These are phyloP conservation scores for Gavialis gangeticus DNA, from an alignment of 2,113 vertebrate genomes.

Conservation along the genomic window DNA sequence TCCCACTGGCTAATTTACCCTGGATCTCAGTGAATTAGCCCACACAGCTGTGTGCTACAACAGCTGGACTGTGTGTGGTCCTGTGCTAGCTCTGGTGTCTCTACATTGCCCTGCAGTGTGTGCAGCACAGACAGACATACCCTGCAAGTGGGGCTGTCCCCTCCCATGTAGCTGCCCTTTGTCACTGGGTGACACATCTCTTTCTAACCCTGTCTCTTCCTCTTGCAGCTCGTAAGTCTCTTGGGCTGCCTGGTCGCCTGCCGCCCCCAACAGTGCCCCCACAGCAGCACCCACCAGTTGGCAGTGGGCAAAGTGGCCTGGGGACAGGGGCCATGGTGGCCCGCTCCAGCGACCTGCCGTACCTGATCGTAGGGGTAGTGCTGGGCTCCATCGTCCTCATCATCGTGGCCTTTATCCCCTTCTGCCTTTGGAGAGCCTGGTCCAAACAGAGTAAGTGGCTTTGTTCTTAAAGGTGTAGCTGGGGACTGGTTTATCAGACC, in stretches of 20 bases:
- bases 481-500: background rate
- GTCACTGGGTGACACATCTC: background rate
- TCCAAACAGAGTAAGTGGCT: conserved; percentile 94
- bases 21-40: too few relatives aligned
- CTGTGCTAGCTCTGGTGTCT: background rate
- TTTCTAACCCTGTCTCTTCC: background rate
- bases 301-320: conserved; percentile 67
- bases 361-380: conserved; percentile 93
- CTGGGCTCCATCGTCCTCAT: conserved; percentile 92
- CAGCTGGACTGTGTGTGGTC: too few relatives aligned
- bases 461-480: background rate
- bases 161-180: background rate
- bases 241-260: conserved; percentile 81
- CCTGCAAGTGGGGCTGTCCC: background rate
- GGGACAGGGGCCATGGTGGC: conserved; percentile 82
- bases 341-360: conserved; percentile 92
- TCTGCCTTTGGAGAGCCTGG: conserved; percentile 97
- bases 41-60: too few relatives aligned
- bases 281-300: conserved; percentile 67
- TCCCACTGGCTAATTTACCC: too few relatives aligned
- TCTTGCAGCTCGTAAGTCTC: conserved; percentile 79
- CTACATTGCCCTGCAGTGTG: background rate
- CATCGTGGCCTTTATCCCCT: conserved; percentile 95
- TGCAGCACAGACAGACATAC: background rate
- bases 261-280: conserved; percentile 76